Conservation (phyloP, 2,113 vertebrate species). For the Elephas maximus region DNA sequence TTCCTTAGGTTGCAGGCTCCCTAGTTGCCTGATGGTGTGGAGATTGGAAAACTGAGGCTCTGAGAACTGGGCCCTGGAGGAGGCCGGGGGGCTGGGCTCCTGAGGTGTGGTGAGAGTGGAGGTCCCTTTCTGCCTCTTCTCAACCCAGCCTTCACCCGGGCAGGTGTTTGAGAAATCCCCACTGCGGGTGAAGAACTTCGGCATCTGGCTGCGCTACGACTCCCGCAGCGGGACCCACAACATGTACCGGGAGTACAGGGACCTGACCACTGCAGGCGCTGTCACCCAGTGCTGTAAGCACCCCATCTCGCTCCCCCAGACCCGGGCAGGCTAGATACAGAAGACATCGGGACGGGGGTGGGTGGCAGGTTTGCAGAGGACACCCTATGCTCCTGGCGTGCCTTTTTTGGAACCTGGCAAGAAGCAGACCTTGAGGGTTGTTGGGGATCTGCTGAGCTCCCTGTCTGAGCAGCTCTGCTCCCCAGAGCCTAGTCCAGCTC, state of each 20-base stretch:
- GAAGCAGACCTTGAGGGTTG: not conserved
- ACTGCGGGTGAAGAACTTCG: slow-evolving; percentile 97
- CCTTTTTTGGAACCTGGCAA: not conserved
- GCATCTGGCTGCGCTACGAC: slow-evolving; percentile 99
- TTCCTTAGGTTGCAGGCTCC: no score
- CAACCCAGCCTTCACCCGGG: accelerated
- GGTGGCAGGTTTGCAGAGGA: not conserved
- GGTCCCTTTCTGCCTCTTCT: not conserved
- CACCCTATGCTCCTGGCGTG: accelerated
- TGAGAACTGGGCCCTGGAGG: not conserved
- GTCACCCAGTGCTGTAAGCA: slow-evolving; percentile 99
- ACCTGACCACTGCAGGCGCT: slow-evolving; percentile 96
- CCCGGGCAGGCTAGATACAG: not conserved
- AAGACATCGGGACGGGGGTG: not conserved
- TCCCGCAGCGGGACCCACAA: slow-evolving; percentile 99
- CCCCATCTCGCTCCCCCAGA: not conserved
- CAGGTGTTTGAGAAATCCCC: slow-evolving; percentile 98
- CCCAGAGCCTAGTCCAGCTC: not conserved
- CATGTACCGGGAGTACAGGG: slow-evolving; percentile 99
- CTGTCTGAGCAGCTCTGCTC: not conserved
- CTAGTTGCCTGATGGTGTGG: accelerated
- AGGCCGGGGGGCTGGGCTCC: not conserved
- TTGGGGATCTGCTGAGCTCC: not conserved
- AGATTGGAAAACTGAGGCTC: no score
- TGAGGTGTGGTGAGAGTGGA: not conserved